Conservation (phyloP, 2,113 vertebrate genomes). For the Sapayoa aenigma region DNA sequence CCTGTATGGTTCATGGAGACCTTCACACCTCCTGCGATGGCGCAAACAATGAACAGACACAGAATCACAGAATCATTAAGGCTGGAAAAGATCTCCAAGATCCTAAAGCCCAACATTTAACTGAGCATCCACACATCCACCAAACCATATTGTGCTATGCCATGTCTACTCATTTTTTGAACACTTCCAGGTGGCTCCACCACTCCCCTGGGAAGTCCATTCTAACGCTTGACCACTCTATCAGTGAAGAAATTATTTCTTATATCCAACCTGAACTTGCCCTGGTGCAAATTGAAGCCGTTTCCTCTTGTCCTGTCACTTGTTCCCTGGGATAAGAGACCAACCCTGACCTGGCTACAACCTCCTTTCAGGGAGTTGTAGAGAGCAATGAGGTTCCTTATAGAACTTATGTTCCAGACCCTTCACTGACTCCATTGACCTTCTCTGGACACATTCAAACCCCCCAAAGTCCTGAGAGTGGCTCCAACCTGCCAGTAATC, state of each 20-base stretch:
- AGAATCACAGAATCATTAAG: neutral
- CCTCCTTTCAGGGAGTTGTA: neutral
- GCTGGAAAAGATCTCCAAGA: neutral
- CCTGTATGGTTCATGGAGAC: neutral
- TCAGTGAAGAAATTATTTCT: neutral
- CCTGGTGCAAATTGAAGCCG: neutral
- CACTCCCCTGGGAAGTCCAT: neutral
- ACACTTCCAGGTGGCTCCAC: too few species aligned
- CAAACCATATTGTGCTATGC: neutral
- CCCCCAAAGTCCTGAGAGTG: neutral
- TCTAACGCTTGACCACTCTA: neutral
- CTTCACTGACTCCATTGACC: neutral
- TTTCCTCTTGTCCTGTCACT: neutral
- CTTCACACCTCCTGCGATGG: neutral
- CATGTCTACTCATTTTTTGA: too few species aligned
- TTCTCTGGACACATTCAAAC: neutral
- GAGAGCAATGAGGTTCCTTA: neutral
- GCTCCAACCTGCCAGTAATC: neutral
- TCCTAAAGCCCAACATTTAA: neutral
- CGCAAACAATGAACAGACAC: neutral
- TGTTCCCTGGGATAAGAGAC: neutral
- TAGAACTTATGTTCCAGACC: neutral
- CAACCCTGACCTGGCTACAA: neutral
- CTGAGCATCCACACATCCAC: neutral
- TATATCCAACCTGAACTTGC: neutral